Evolutionary conservation across 2,797 vertebrate species (phyloP).

Genomic region (Chaunax sp.): DNA sequence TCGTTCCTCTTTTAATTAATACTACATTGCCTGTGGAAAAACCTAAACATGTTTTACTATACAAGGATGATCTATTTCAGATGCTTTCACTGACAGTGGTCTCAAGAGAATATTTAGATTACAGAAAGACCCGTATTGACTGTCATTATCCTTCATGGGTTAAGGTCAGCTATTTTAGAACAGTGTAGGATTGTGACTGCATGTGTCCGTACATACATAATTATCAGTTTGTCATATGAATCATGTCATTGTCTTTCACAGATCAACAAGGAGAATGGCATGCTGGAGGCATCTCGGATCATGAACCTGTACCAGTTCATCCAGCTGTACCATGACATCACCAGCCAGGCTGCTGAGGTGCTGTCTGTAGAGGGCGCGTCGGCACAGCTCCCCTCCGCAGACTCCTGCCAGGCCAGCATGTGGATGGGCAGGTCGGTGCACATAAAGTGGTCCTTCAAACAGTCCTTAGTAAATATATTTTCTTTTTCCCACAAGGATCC

Average conservation of each 20-base stretch:
- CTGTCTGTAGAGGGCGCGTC: slow-evolving; percentile 80
- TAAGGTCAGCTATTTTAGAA: neutral
- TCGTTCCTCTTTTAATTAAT: neutral
- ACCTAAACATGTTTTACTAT: neutral
- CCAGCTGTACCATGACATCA: slow-evolving; percentile 96
- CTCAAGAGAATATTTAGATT: neutral
- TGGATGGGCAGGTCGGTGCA: slow-evolving; percentile 94
- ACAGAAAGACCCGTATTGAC: neutral
- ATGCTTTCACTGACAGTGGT: neutral
- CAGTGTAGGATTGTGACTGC: too few relatives aligned
- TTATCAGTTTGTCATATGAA: neutral
- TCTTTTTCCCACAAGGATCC: neutral
- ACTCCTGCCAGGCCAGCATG: slow-evolving; percentile 95
- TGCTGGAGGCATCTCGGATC: slow-evolving; percentile 93
- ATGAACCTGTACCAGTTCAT: slow-evolving; percentile 99
- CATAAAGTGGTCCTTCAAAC: neutral
- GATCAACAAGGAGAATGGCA: slow-evolving; percentile 95
- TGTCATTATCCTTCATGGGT: neutral
- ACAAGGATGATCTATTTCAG: neutral
- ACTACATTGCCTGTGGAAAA: neutral
- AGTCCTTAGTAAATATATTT: neutral
- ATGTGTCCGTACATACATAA: neutral
- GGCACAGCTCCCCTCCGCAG: slow-evolving; percentile 80
- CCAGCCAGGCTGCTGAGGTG: slow-evolving; percentile 92
- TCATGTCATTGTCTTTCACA: slow-evolving; percentile 55